Evolutionary conservation across 2,888 invertebrate species (phyloP), one percentile per base, ranked within the genome.

Genomic region (Lymantria monacha): DNA sequence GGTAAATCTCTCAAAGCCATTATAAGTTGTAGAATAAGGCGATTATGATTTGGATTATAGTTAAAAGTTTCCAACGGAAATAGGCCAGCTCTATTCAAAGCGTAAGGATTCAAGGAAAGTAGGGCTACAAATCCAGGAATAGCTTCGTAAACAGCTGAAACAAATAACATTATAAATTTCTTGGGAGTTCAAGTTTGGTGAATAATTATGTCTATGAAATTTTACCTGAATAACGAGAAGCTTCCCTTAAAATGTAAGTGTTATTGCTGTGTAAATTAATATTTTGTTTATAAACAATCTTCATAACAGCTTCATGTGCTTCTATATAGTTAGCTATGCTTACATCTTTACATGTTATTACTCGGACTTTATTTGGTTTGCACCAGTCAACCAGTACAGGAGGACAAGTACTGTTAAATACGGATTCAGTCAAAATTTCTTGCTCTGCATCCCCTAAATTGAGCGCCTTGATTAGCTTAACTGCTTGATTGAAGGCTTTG

Each of bases 1-100:
- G 93, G 93, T 48, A 93, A 76, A 69, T 93, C 86, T 64, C 89
- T 82, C 47, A 93, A 73, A 9, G 93, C 93, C 56, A 87, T 79
- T 44, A 93, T 83, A 49, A 93, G 71, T 59, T 92, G 87, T 54
- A 92, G 74, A 5, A 92, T 87, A 51, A 92, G 83, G 11, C 89
- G 85, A 62, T 91, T 85, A 46, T 87, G 70, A 54, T 91, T 87
- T 2, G 79, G 79, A 58, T 92, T 91, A 50, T 80, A 80, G 56
- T 81, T 82, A 54, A 90, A 92, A 51, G 76, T 73, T 40, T 90
- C 81, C 14, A 85, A 55, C 0, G 87, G 76, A 53, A 92, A 85
- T 46, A 93, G 70, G n/a, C 87, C 91, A 40, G 91, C 83, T 42
- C 81, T 76, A 48, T 86, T 79, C 43, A 93, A 70, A 43, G 91